Percentiles rank a stretch among this genome's conserved stretches.
Conservation (phyloP, 2,888 invertebrate species). For the Timandra comae region DNA sequence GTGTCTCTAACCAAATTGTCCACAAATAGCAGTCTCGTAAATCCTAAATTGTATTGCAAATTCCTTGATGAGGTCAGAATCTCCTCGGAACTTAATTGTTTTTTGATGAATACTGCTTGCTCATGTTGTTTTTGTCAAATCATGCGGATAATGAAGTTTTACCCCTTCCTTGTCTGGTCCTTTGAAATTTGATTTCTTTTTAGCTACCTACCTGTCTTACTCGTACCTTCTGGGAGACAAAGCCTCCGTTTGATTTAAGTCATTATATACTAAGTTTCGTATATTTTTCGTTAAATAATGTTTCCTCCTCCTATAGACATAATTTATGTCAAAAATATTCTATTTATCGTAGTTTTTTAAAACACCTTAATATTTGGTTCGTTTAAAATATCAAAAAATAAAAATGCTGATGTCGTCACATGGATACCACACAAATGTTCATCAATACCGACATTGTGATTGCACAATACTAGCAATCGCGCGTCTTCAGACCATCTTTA, state of each 20-base stretch:
- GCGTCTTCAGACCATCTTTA: constrained; percentile 20
- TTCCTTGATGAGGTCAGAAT: constrained; percentile 34
- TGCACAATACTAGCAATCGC: constrained; percentile 55
- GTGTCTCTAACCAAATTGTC: constrained; percentile 28
- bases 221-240: no score
- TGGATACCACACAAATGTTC: constrained; percentile 41
- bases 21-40: constrained; percentile 33
- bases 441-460: constrained; percentile 51
- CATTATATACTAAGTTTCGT: no score
- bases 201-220: no score
- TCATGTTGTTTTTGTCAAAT: constrained; percentile 62
- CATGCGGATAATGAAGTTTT: constrained; percentile 65
- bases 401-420: no score
- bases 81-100: constrained; percentile 52
- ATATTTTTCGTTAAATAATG: no score
- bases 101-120: constrained; percentile 56
- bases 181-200: constrained; percentile 16
- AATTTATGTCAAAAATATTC: no score
- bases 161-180: constrained; percentile 26
- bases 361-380: no score
- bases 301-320: no score
- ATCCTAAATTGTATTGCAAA: constrained; percentile 41
- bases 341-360: no score
- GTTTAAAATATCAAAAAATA: no score
- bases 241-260: no score